A percentile compares a stretch with the other conserved stretches of the same genome.
phyloP scores from a whole-genome alignment of 2,797 vertebrate species.

The Esox masquinongy region DNA sequence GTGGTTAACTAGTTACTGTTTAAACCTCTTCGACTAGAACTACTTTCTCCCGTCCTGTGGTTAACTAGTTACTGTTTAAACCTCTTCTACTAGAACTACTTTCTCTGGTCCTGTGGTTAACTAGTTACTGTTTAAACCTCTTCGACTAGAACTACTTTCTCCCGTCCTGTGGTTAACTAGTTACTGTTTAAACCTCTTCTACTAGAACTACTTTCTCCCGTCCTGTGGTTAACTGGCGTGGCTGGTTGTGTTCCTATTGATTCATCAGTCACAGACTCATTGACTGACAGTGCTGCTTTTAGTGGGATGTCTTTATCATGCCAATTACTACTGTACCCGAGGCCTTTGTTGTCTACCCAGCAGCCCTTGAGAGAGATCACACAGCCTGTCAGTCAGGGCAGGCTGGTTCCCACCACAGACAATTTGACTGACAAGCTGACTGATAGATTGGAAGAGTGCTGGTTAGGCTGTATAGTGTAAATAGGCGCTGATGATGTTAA shows the following conservation, averaged over 20 bases:
- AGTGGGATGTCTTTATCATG: slow-evolving; percentile 68
- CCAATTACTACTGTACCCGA: slow-evolving; percentile 70
- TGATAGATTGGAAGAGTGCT: slow-evolving; percentile 38
- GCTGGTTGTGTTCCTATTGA: slow-evolving; percentile 64
- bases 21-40: neutral
- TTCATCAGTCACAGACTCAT: slow-evolving; percentile 45
- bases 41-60: slow-evolving; percentile 1
- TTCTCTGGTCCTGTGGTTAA: neutral
- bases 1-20: slow-evolving; percentile 13
- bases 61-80: slow-evolving; percentile 47
- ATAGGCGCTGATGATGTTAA: slow-evolving; percentile 62
- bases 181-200: slow-evolving; percentile 13
- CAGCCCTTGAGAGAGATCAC: slow-evolving; percentile 70
- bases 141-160: neutral
- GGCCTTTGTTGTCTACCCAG: slow-evolving; percentile 63
- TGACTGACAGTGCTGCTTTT: slow-evolving; percentile 67
- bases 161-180: slow-evolving; percentile 44
- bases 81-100: neutral
- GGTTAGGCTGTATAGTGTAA: slow-evolving; percentile 61
- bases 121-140: slow-evolving; percentile 7
- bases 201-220: neutral
- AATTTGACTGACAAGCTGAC: slow-evolving; percentile 68
- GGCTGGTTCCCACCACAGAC: slow-evolving; percentile 57
- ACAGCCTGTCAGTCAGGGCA: slow-evolving; percentile 69
- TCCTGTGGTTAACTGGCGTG: slow-evolving; percentile 25